phyloP scores from a whole-genome alignment of 2,888 invertebrate species.

The Gari tellinella region DNA sequence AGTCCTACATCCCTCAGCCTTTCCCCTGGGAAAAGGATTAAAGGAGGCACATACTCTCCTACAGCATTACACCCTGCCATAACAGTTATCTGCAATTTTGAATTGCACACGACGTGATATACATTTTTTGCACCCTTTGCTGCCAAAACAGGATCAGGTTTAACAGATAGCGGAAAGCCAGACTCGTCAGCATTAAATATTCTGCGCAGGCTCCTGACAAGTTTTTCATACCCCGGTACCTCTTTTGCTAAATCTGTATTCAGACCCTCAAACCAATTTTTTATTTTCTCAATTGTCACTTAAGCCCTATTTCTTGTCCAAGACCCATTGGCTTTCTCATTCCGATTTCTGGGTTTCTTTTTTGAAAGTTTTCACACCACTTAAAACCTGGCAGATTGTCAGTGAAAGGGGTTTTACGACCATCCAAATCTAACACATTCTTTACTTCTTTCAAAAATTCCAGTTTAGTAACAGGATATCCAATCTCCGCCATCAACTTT shows the following conservation, averaged over 20 bases:
- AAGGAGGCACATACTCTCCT: constrained; percentile 35
- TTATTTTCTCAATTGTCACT: constrained; percentile 3
- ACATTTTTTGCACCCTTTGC: constrained; percentile 18
- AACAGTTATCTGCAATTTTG: constrained; percentile 41
- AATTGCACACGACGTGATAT: constrained; percentile 17
- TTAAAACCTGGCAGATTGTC: constrained; percentile 4
- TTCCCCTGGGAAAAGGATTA: constrained; percentile 47
- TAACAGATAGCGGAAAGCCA: too few species aligned
- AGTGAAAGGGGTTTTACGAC: neutral
- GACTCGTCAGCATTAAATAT: constrained; percentile 32
- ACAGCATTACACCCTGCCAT: constrained; percentile 36
- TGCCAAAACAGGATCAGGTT: constrained; percentile 13
- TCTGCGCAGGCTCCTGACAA: constrained; percentile 19
- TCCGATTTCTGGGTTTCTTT: neutral
- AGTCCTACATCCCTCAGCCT: constrained; percentile 18
- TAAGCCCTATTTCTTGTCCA: constrained; percentile 13
- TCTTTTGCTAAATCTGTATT: constrained; percentile 9
- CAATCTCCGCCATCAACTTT: constrained; percentile 10
- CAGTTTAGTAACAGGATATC: constrained; percentile 12
- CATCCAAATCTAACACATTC: constrained; percentile 1
- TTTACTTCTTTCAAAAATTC: constrained; percentile 9
- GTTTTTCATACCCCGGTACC: constrained; percentile 7
- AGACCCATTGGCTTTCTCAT: constrained; percentile 10
- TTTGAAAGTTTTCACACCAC: constrained; percentile 5
- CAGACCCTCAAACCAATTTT: constrained; percentile 8